Evolutionary conservation across 1,140 invertebrate species (phyloP).

Genomic region (Pteromalus puparum): DNA sequence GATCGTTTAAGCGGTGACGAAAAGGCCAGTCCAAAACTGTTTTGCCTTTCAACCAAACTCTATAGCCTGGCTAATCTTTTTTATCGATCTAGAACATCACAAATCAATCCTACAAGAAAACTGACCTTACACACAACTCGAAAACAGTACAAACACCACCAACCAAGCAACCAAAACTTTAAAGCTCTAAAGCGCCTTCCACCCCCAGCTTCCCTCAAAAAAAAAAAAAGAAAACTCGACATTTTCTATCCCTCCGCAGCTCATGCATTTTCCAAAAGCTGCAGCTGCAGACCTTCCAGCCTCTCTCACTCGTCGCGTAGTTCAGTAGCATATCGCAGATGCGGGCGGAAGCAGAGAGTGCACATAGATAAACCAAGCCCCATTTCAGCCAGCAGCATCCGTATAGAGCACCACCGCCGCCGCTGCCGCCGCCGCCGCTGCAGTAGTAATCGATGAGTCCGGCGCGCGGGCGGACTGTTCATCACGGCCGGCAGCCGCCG

Average conservation of each 20-base stretch:
- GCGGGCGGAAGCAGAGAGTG: not conserved
- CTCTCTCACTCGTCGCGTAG: not conserved
- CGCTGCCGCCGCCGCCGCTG: not conserved
- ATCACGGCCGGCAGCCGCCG: not conserved
- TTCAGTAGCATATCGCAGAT: not conserved
- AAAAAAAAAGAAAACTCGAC: not conserved
- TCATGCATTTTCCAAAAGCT: not conserved
- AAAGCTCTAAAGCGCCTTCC: not conserved
- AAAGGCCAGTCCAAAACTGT: no score
- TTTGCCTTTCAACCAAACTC: no score
- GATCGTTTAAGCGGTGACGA: no score
- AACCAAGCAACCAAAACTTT: not conserved
- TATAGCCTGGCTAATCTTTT: no score
- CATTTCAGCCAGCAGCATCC: not conserved
- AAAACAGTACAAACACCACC: no score
- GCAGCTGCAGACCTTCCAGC: not conserved
- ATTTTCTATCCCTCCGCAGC: not conserved
- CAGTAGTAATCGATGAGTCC: constrained; percentile 26
- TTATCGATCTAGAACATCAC: no score
- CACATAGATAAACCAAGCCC: constrained; percentile 1
- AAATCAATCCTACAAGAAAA: no score
- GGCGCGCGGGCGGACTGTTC: not conserved
- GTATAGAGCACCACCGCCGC: not conserved
- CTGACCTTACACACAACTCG: no score
- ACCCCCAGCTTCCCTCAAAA: not conserved